These are phyloP conservation scores for Sardina pilchardus DNA, from an alignment of 2,113 vertebrate species.

Conservation along the genomic window DNA sequence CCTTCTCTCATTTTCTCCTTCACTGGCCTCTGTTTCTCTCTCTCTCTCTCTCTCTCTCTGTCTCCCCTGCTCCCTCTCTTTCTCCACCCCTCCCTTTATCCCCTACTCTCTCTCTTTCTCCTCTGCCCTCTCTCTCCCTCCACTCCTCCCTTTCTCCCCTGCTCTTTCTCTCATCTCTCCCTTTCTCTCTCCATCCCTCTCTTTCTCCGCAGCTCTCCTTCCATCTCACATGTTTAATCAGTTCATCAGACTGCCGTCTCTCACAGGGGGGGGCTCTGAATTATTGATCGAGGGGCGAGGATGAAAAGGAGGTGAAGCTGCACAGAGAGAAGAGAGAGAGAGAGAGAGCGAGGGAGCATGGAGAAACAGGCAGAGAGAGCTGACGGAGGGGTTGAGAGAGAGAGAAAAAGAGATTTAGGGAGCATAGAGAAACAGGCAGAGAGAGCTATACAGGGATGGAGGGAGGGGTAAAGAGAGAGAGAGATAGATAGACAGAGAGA, in stretches of 20 bases:
- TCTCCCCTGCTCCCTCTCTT: neutral
- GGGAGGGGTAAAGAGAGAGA: conserved; percentile 14
- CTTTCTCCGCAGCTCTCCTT: neutral
- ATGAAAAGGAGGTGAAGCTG: conserved; percentile 56
- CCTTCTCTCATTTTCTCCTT: neutral
- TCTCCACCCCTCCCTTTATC: neutral
- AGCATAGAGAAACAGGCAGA: conserved; percentile 31
- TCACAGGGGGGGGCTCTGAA: conserved; percentile 64
- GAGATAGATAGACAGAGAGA: conserved; percentile 17
- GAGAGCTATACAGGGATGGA: conserved; percentile 7
- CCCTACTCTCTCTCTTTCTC: neutral
- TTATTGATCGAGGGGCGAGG: conserved; percentile 66
- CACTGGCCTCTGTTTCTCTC: neutral
- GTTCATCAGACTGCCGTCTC: conserved; percentile 57
- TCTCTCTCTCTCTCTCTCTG: neutral
- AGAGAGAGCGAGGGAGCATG: neutral
- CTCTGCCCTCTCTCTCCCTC: neutral
- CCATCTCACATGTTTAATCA: conserved; percentile 64
- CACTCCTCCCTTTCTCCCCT: neutral
- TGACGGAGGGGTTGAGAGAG: neutral
- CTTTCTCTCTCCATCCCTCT: neutral
- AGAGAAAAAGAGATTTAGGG: neutral
- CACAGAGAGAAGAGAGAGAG: conserved; percentile 36
- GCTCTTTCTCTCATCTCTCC: neutral
- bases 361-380: conserved; percentile 35